Base-by-base conservation (phyloP, 2,113 vertebrate species). In the Rousettus leschenaultii region DNA sequence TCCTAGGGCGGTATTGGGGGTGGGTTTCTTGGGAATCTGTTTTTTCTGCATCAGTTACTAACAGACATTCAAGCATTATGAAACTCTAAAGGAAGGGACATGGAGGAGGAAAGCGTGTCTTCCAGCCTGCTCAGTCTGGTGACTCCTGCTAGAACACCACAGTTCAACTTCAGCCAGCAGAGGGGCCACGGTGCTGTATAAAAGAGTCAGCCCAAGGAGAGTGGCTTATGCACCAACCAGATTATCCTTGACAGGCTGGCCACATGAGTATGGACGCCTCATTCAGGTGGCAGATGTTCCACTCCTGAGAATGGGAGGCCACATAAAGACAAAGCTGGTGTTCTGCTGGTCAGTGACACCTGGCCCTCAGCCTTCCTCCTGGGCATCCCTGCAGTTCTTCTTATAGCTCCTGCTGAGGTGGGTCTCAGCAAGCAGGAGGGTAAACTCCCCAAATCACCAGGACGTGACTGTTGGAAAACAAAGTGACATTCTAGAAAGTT, bases 351-450 rank as follows among this genome's bases (percentile, higher is more conserved):
- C 18, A 35, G 38, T 15, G 77, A 33, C 11, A 21, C 48, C 38
- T 19, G 12, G 59, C 30, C 15, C 19, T 33, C 40, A 35, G 35
- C 63, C 87, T 95, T 95, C 88, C 48, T 91, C 66, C 77, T 45
- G 7, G 43, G n/a, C 15, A 0, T 79, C 45, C n/a, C 40, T 2
- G 1, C 14, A 0, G 6, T 19, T 74, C 43, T 55, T 24, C 40
- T 38, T 40, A 16, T 22, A 7, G 40, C 35, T 24, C 40, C 66
- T 63, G 53, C 14, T 30, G 26, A 48, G 33, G 30, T 15, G 18
- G 22, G 66, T 77, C 35, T 91, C 12, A 5, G 43, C 1, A 1
- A 94, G 86, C 38, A 40, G 65, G 84, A 73, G 91, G 18, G 13
- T 40, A 5, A 85, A 5, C 43, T 28, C 84, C 26, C 30, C 22